These are phyloP conservation scores for Sinhomidia bicolor DNA, from an alignment of 2,888 invertebrate species.

Conservation along the genomic window DNA sequence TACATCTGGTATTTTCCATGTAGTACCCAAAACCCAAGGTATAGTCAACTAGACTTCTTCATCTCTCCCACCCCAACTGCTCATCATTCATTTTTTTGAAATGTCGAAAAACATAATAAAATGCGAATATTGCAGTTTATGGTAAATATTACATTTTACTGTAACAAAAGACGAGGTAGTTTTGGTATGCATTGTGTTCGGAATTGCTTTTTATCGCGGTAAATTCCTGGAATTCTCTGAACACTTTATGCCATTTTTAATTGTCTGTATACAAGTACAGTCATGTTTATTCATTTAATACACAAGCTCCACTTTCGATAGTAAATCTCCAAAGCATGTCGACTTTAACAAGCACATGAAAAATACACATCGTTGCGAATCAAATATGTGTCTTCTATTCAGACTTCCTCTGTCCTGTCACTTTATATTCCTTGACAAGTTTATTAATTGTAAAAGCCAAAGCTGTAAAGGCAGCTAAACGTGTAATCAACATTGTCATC, in stretches of 20 bases:
- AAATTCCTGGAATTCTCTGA: background rate
- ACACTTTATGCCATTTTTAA: background rate
- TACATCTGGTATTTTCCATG: background rate
- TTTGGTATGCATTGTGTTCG: background rate
- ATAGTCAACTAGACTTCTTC: background rate
- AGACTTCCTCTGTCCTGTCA: background rate
- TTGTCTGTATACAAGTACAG: background rate
- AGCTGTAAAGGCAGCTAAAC: background rate
- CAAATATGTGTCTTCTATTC: background rate
- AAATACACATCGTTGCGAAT: background rate
- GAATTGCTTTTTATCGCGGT: background rate
- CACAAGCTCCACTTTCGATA: background rate
- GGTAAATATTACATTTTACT: background rate
- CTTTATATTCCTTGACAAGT: constrained; percentile 9
- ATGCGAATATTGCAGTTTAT: background rate
- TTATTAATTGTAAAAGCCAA: constrained; percentile 29
- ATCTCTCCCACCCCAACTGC: background rate
- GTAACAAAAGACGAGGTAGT: background rate
- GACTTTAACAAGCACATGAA: too few species aligned
- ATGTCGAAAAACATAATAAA: background rate
- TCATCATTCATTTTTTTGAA: background rate
- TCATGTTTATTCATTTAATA: background rate
- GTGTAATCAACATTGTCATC: background rate
- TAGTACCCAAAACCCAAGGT: background rate
- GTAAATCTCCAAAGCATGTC: background rate